These are phyloP conservation scores for Spilarctia lutea DNA, from an alignment of 2,888 invertebrate species.

Conservation along the genomic window DNA sequence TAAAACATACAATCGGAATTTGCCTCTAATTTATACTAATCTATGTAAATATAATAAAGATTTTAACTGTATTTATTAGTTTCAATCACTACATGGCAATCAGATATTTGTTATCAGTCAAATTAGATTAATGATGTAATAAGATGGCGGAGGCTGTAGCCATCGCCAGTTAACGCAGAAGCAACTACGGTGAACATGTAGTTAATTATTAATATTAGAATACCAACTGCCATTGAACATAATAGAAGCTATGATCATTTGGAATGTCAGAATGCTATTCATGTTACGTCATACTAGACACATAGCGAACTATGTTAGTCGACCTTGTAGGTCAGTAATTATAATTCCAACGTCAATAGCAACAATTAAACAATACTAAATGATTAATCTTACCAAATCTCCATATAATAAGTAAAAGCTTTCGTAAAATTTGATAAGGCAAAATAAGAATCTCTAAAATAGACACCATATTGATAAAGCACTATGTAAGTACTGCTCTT, in stretches of 20 bases:
- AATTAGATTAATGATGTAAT: not conserved
- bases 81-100: not conserved
- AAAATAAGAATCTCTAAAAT: constrained; percentile 46
- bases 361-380: not conserved
- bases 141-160: not conserved
- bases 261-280: constrained; percentile 37
- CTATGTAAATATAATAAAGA: not conserved
- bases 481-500: constrained; percentile 53
- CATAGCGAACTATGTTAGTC: constrained; percentile 22
- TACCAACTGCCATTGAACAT: constrained; percentile 28
- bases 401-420: constrained; percentile 52
- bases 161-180: not conserved
- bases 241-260: constrained; percentile 25
- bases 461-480: constrained; percentile 58
- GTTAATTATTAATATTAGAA: constrained; percentile 13
- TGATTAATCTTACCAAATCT: constrained; percentile 59
- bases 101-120: not conserved
- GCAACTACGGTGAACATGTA: not conserved
- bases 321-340: constrained; percentile 51
- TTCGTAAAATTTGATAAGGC: constrained; percentile 42
- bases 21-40: not conserved
- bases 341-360: constrained; percentile 17
- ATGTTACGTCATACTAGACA: constrained; percentile 44
- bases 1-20: not conserved
- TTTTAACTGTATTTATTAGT: not conserved